Evolutionary conservation across 2,113 vertebrate genomes (phyloP), one percentile per base, ranked within the genome.

Genomic region (Reinhardtius hippoglossoides): DNA sequence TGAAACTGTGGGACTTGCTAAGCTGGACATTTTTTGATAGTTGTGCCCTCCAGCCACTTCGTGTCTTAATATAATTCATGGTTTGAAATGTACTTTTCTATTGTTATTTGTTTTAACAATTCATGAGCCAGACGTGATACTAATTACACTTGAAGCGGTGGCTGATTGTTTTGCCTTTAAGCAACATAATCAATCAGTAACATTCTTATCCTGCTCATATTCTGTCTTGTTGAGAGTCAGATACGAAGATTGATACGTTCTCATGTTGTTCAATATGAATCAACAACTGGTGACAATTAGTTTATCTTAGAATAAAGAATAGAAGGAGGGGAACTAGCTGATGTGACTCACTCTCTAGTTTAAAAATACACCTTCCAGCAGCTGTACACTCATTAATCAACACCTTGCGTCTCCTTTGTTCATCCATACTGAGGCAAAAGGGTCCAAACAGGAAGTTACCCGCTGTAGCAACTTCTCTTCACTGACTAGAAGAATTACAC

Each of bases 1-100:
- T 31, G 31, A 31, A 31, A 31, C 31, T 31, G 31, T 31, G 13
- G 15, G 44, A 46, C 14, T 13, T 46, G 71, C 37, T 62, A 4
- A 50, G 3, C 9, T 66, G 74, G 52, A 78, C 48, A 61, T 69
- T 65, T 75, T 67, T 78, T 67, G 37, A 0, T 52, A 59, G 18
- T 9, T 37, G 2, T 59, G 7, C 8, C 9, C 23, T 40, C 44
- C 24, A 66, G 52, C 42, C 50, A 35, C 42, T 18, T 37, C 2
- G 6, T 59, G 18, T 12, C 58, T 59, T 24, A 1, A 21, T 46
- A 18, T 0, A 31, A 70, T 44, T 58, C 21, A 26, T 50, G 0
- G 6, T 54, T 50, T 64, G 8, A 62, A 55, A 48, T 16, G 16
- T 67, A 13, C 40, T 82, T 56, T 31, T 5, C 56, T 40, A 1